Conservation (phyloP, 1,140 invertebrate genomes). For the Harpegnathos saltator region DNA sequence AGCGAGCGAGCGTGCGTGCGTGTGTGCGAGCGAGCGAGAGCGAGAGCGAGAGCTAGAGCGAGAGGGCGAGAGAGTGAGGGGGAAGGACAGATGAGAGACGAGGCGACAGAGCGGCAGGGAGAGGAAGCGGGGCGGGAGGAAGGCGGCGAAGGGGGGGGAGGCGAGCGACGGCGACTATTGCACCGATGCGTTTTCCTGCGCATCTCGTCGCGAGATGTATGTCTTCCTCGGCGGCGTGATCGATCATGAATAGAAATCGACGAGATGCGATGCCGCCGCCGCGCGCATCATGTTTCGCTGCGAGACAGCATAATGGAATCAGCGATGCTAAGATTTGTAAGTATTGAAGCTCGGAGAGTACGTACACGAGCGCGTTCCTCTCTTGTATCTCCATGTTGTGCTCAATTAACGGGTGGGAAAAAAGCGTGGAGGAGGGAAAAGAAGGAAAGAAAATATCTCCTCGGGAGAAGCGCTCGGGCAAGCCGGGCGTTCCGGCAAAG, state of each 20-base stretch:
- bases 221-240: slow-evolving; percentile 55
- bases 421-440: too few relatives aligned
- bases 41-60: slow-evolving; percentile 6
- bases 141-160: background rate
- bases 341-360: background rate
- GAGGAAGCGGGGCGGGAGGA: background rate
- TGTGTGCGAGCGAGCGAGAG: background rate
- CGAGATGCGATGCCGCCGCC: slow-evolving; percentile 40
- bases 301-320: slow-evolving; percentile 54
- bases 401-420: background rate
- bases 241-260: slow-evolving; percentile 62
- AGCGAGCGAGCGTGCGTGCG: background rate
- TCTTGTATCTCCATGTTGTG: background rate
- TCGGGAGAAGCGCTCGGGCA: too few relatives aligned
- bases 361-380: background rate
- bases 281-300: slow-evolving; percentile 45
- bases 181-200: slow-evolving; percentile 61
- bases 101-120: slow-evolving; percentile 8
- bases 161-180: slow-evolving; percentile 38
- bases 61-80: slow-evolving; percentile 12
- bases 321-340: slow-evolving; percentile 31
- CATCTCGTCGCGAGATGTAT: slow-evolving; percentile 61
- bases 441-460: background rate
- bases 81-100: background rate
- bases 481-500: too few relatives aligned